Evolutionary conservation across 2,113 vertebrate genomes (phyloP).

Genomic region (Upupa epops): DNA sequence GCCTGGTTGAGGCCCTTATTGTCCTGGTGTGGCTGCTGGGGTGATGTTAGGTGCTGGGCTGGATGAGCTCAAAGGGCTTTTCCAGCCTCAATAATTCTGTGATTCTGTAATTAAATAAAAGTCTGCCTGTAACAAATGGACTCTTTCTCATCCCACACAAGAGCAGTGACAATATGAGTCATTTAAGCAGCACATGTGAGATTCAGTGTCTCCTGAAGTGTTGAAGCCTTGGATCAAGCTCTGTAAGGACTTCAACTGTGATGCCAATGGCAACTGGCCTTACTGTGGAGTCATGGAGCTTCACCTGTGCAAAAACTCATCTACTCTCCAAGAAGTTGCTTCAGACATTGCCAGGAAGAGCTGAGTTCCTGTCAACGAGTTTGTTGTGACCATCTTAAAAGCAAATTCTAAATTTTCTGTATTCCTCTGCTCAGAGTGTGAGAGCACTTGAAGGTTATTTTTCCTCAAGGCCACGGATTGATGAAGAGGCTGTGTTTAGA

Average conservation of each 20-base stretch:
- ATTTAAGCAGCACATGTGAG: background rate
- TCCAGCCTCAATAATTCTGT: too few relatives aligned
- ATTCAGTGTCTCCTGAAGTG: background rate
- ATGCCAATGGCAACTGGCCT: background rate
- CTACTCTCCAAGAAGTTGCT: background rate
- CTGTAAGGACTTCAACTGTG: background rate
- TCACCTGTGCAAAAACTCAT: background rate
- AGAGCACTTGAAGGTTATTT: constrained; percentile 19
- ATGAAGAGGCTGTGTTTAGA: background rate
- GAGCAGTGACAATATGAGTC: background rate
- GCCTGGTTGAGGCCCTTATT: too few relatives aligned
- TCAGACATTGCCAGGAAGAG: background rate
- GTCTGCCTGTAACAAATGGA: background rate
- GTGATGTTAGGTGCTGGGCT: too few relatives aligned
- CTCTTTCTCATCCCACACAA: background rate
- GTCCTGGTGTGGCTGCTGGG: too few relatives aligned
- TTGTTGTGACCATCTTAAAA: background rate
- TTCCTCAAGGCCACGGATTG: background rate
- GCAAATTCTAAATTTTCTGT: background rate
- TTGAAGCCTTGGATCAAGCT: background rate
- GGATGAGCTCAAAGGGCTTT: too few relatives aligned
- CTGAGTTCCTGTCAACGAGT: background rate
- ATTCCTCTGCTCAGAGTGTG: background rate
- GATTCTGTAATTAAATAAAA: background rate
- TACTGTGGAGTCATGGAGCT: background rate